These are phyloP conservation scores for Sympetrum striolatum DNA, from an alignment of 2,888 invertebrate species.

Conservation along the genomic window DNA sequence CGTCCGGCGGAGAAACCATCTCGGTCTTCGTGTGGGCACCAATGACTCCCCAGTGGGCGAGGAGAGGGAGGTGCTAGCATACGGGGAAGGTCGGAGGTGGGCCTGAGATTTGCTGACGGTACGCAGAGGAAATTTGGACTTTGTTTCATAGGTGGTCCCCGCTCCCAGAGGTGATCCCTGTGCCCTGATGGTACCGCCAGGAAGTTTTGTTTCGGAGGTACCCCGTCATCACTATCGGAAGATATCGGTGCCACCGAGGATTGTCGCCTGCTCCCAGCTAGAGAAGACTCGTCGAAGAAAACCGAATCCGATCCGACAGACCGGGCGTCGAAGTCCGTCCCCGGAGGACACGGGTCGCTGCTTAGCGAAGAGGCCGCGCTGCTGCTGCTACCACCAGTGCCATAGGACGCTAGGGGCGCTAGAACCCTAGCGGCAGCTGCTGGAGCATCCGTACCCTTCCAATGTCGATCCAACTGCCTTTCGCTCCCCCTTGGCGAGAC, in stretches of 20 bases:
- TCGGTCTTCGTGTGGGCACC: background rate
- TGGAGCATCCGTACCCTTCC: constrained; percentile 6
- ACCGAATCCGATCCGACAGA: constrained; percentile 79
- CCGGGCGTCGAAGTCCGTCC: constrained; percentile 71
- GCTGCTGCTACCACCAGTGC: constrained; percentile 48
- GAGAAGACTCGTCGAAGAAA: constrained; percentile 72
- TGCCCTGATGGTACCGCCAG: background rate
- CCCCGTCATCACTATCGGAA: constrained; percentile 14
- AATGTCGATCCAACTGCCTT: constrained; percentile 61
- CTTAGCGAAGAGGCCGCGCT: constrained; percentile 55
- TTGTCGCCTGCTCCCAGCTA: constrained; percentile 59
- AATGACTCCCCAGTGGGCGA: background rate
- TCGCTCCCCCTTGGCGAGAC: constrained; percentile 81
- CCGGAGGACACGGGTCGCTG: constrained; percentile 59
- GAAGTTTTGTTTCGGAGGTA: background rate
- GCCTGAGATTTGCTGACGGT: constrained; percentile 12
- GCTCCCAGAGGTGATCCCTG: constrained; percentile 6
- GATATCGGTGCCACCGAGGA: constrained; percentile 18
- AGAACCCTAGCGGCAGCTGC: constrained; percentile 44
- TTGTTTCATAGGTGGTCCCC: background rate
- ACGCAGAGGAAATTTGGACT: constrained; percentile 10
- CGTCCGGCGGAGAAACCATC: background rate
- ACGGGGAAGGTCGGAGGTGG: background rate
- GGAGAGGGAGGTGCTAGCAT: background rate
- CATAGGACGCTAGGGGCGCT: constrained; percentile 48